Evolutionary conservation across 2,888 invertebrate genomes (phyloP), one percentile per base, ranked within the genome.

Genomic region (Crocallis elinguaria): DNA sequence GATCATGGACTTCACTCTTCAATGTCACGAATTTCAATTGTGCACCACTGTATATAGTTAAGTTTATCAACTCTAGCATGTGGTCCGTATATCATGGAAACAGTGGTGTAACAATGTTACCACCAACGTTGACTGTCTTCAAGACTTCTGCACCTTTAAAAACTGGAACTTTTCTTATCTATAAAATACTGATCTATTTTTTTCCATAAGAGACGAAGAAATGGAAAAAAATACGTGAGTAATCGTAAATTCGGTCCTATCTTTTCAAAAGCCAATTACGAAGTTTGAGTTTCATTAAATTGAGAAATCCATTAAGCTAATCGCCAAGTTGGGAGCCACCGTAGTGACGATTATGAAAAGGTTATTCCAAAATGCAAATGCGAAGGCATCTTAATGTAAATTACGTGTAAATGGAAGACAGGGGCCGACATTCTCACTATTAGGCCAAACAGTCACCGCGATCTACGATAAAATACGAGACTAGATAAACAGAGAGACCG

Each of bases 281-380:
- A 82, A 81, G 77, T 86, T 79, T 81, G 80, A 79, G 75, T 82
- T 82, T 84, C 83, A 84, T 88, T 87, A 84, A 82, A 84, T 84
- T 84, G 84, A 82, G 84, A 84, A 88, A 86, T 86, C 86, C 85
- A 87, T 88, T 89, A 88, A 78, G 83, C 75, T 88, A 86, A 88
- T 86, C 86, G 77, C 75, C 74, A 76, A 82, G 80, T 82, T 82
- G 75, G 78, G 70, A 82, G 83, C 85, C 82, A 84, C 84, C 73
- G 77, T 77, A 72, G 84, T 84, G 85, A 84, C 79, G 83, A 82
- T 88, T 88, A 85, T 86, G 84, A 89, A 84, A 86, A 86, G 82
- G 81, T 84, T 82, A 84, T 79, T 80, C 75, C 72, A 67, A 79
- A 76, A 89, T 89, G 88, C 87, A 86, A 88, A 89, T 89, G 84